These are phyloP conservation scores for Coboldia fuscipes DNA, from an alignment of 1,140 invertebrate species.

Conservation along the genomic window DNA sequence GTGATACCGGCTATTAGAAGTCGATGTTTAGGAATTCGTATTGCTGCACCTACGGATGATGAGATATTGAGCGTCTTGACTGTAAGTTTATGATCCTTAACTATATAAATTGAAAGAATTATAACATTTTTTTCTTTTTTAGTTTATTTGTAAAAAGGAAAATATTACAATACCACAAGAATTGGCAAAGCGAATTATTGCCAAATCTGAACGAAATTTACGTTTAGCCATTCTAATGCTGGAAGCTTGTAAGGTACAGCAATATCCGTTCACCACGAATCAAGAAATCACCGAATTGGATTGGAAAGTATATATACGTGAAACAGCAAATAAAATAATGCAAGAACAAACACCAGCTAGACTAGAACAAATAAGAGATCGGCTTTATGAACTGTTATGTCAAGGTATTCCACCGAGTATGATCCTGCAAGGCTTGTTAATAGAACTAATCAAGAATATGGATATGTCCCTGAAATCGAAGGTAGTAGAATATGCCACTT, in stretches of 20 bases:
- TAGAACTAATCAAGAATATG: constrained; percentile 72
- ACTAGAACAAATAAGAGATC: constrained; percentile 61
- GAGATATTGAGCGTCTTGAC: constrained; percentile 52
- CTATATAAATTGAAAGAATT: background rate
- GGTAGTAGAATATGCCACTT: constrained; percentile 63
- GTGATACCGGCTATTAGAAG: constrained; percentile 91
- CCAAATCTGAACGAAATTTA: constrained; percentile 74
- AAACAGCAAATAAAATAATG: constrained; percentile 74
- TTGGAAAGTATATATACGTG: constrained; percentile 77
- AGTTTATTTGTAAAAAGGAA: constrained; percentile 70
- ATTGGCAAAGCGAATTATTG: constrained; percentile 57
- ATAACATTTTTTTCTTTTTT: background rate
- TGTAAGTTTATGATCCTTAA: constrained; percentile 5
- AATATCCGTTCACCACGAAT: constrained; percentile 68
- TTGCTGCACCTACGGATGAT: constrained; percentile 61
- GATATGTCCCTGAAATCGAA: constrained; percentile 74
- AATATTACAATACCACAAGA: constrained; percentile 53
- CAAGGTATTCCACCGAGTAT: constrained; percentile 87
- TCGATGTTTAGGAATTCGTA: constrained; percentile 76
- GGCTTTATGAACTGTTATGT: constrained; percentile 82
- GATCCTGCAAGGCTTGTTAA: constrained; percentile 76
- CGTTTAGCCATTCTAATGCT: constrained; percentile 81
- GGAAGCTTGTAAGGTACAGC: constrained; percentile 82
- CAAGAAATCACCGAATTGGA: constrained; percentile 75
- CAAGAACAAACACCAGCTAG: constrained; percentile 71